Evolutionary conservation across 2,888 invertebrate species (phyloP), one percentile per base, ranked within the genome.

Genomic region (Colletes collaris): DNA sequence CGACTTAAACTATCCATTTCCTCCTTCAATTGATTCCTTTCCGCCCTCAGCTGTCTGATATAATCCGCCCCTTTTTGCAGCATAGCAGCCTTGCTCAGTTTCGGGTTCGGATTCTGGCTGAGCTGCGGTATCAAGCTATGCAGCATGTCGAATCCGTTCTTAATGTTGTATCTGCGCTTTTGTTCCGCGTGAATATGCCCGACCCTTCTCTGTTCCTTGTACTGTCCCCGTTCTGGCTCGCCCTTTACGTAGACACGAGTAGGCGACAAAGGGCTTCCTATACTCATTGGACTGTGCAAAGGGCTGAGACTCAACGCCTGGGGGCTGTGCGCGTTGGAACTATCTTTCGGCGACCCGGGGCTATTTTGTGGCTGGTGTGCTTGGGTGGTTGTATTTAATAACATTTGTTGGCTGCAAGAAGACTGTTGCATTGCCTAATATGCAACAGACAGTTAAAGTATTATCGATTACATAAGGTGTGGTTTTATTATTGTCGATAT

Each of bases 21-120:
- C 81, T 98, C 97, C 91, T 97, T 97, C 81, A 98, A 95, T 90
- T 97, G 96, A 90, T 96, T 96, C 79, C 98, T 94, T 92, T 99
- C 99, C 40, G 95, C 94, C 88, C 97, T 96, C 87, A 99, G 93
- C 91, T 98, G 97, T 89, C 97, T 96, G 82, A 99, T 98, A 92
- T 98, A 98, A 88, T 99, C 98, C 6, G 98, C 99, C 76, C 99
- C 98, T 93, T 98, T 99, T 92, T 98, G 98, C 70, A 99, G 94
- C 98, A 99, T 98, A 19, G 98, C 98, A 56, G 99, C 99, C 94
- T 99, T 99, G 94, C 97, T 98, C 87, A 98, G 95, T 96, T 98
- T 98, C 6, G 97, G 96, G 92, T 97, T 97, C 35, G 98, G 97
- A 93, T 97, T 98, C 90, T 97, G 96, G 93, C 96, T 97, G 75